A percentile compares a stretch with the other conserved stretches of the same genome.
phyloP scores from a whole-genome alignment of 2,888 invertebrate genomes.

The Pheosia tremula region DNA sequence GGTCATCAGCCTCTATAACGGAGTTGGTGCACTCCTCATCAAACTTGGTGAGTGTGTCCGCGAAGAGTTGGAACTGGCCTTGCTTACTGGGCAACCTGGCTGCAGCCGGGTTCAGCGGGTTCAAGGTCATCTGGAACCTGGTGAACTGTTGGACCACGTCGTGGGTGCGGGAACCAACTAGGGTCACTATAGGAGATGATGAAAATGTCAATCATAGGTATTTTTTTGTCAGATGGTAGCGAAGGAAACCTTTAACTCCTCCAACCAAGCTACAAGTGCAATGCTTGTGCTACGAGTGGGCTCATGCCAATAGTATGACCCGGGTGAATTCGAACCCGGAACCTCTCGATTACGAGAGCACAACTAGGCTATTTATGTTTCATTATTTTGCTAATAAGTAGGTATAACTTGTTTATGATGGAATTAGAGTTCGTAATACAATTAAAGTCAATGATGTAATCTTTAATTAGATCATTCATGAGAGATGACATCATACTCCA shows the following conservation, averaged over 20 bases:
- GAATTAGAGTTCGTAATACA: neutral
- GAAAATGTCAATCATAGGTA: no score
- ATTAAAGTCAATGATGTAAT: neutral
- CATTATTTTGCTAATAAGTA: no score
- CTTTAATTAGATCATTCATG: neutral
- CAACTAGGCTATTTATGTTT: no score
- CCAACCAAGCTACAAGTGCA: no score
- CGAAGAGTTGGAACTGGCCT: conserved; percentile 81
- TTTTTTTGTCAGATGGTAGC: no score
- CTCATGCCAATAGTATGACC: no score
- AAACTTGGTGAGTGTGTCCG: conserved; percentile 86
- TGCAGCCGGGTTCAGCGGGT: conserved; percentile 83
- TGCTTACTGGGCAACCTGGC: conserved; percentile 57
- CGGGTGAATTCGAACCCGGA: no score
- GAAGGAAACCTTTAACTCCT: no score
- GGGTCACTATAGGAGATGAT: conserved; percentile 80
- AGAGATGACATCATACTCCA: neutral
- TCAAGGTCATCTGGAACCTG: conserved; percentile 90
- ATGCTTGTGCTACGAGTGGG: no score
- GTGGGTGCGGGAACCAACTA: conserved; percentile 87
- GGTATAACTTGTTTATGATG: no score
- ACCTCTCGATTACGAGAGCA: no score
- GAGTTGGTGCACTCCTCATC: conserved; percentile 94
- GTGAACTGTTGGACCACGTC: conserved; percentile 90
- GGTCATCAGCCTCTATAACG: conserved; percentile 90